Conservation (phyloP, 2,888 invertebrate genomes). For the Megamerina dolium region DNA sequence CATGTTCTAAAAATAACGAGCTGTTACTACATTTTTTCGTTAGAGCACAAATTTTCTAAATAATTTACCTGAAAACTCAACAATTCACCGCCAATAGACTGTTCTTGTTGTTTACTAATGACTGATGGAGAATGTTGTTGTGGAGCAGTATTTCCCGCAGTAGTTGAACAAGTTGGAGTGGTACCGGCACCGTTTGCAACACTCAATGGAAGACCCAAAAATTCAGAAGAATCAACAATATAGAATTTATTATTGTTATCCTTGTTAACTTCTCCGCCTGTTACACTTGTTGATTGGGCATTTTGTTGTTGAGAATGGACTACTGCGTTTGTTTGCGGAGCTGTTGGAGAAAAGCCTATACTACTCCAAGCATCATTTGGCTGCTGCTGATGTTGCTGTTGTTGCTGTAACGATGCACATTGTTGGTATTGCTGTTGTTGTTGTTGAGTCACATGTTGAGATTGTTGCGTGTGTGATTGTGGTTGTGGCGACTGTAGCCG, state of each 20-base stretch:
- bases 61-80: conserved; percentile 44
- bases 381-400: conserved; percentile 26
- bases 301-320: conserved; percentile 21
- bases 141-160: conserved; percentile 18
- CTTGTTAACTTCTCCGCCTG: conserved; percentile 26
- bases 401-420: conserved; percentile 24
- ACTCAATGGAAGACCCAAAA: conserved; percentile 47
- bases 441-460: conserved; percentile 19
- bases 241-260: conserved; percentile 44
- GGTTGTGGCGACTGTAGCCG: conserved; percentile 35
- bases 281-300: conserved; percentile 16
- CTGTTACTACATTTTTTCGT: no score
- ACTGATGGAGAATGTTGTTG: conserved; percentile 18
- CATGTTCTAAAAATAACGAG: conserved; percentile 33
- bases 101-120: conserved; percentile 34
- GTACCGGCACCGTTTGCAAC: conserved; percentile 31
- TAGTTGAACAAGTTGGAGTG: conserved; percentile 16
- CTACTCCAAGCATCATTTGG: conserved; percentile 32
- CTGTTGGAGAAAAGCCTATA: conserved; percentile 28
- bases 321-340: conserved; percentile 22
- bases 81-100: conserved; percentile 36
- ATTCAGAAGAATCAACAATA: conserved; percentile 46
- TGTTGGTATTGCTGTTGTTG: conserved; percentile 29
- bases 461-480: conserved; percentile 27
- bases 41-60: no score